Evolutionary conservation across 2,797 vertebrate species (phyloP), one percentile per base, ranked within the genome.

Genomic region (Sebastes oblongus): DNA sequence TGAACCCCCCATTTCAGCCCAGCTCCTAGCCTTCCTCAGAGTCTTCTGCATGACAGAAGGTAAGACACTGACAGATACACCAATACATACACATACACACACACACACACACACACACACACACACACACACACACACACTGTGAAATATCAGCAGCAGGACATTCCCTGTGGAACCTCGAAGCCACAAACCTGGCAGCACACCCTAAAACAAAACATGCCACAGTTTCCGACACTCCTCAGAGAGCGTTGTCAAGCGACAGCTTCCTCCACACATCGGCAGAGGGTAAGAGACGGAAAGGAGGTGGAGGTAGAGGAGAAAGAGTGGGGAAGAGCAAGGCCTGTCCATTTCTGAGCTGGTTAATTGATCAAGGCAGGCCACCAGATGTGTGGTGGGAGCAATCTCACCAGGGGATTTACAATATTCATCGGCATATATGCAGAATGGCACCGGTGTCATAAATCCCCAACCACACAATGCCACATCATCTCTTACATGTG

Each of bases 21-120:
- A 99, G 88, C 97, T 99, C 46, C 94, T 99, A 82, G 98, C 98
- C 88, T 99, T 99, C 86, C 97, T 99, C 58, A 95, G 98, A 59
- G 98, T 99, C 9, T 99, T 99, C 96, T 99, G 98, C 94, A 99
- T 99, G 98, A 98, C 94, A 0, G 98, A 99, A 95, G 98, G 98
- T 99, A 95, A 96, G 88, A 75, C 32, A 36, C 66, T 18, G 20
- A 75, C 66, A 65, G 1, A 60, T 2, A 42, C 27, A 42, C 61
- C 0, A 16, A 27, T 22, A 50, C 24, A 8, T 1, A 58, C 42
- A 74, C 27, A 27, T 4, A 6, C 30, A 29, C 29, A 29, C 29
- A 3, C 24, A 24, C 24, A 24, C 24, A 24, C 25, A 25, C 25
- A 25, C 25, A 25, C 25, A 25, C 25, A 25, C 25, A 25, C 25